phyloP scores from a whole-genome alignment of 2,113 vertebrate species.

The Cinclus mexicanus region DNA sequence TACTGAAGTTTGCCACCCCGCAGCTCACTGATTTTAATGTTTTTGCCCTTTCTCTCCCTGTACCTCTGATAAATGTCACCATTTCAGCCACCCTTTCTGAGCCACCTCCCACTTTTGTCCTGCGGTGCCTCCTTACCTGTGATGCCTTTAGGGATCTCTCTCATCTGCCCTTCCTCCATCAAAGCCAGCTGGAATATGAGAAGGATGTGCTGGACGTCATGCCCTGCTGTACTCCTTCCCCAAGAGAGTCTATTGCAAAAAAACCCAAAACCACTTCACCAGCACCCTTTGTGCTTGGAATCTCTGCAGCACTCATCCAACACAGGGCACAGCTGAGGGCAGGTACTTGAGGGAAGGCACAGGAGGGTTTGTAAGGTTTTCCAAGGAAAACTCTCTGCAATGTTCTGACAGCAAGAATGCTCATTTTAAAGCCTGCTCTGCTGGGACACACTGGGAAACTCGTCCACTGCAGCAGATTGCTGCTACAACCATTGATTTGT shows the following conservation, averaged over 20 bases:
- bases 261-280: neutral
- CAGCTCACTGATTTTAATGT: neutral
- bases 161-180: neutral
- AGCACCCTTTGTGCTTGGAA: neutral
- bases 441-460: accelerated
- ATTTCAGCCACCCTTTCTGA: neutral
- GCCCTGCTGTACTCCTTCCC: neutral
- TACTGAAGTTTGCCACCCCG: neutral
- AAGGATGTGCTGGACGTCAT: neutral
- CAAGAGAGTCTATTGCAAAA: accelerated
- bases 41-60: neutral
- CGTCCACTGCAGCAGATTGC: neutral
- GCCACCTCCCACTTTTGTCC: neutral
- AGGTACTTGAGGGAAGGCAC: neutral
- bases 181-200: neutral
- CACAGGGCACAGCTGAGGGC: neutral
- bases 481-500: neutral
- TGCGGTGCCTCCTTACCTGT: neutral
- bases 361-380: neutral
- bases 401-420: neutral
- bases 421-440: neutral
- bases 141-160: neutral
- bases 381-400: neutral
- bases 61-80: neutral
- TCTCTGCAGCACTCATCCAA: neutral